These are phyloP conservation scores for Homalodisca vitripennis DNA, from an alignment of 1,140 invertebrate genomes.

Conservation along the genomic window DNA sequence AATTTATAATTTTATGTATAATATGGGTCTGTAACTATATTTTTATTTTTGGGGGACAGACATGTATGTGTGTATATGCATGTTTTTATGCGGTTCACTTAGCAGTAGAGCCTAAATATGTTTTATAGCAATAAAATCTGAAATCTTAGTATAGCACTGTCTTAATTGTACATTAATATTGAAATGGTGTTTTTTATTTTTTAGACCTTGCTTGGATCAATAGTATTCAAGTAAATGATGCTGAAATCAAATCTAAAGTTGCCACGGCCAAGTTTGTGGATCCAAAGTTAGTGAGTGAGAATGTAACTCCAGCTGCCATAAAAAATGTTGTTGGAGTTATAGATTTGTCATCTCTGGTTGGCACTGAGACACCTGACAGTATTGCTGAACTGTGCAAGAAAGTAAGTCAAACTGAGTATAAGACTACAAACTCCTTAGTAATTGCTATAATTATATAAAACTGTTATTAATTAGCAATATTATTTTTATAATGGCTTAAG, in stretches of 20 bases:
- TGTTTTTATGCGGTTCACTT: no score
- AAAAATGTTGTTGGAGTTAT: conserved; percentile 80
- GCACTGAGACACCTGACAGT: conserved; percentile 85
- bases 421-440: not conserved
- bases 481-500: not conserved
- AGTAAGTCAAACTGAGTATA: conserved; percentile 52
- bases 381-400: conserved; percentile 78
- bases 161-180: no score
- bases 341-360: conserved; percentile 88
- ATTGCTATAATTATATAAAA: not conserved
- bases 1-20: no score
- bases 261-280: conserved; percentile 22
- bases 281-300: conserved; percentile 50
- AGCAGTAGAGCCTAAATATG: no score
- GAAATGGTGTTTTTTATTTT: no score
- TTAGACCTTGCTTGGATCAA: conserved; percentile 35
- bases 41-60: no score
- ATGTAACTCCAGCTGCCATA: conserved; percentile 70
- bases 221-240: conserved; percentile 36
- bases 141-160: no score
- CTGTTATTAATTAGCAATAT: not conserved
- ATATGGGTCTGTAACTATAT: no score
- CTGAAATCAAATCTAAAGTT: conserved; percentile 36
- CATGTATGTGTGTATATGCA: no score
- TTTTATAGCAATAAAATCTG: no score